Evolutionary conservation across 2,113 vertebrate genomes (phyloP), one percentile per base, ranked within the genome.

Genomic region (Conger conger): DNA sequence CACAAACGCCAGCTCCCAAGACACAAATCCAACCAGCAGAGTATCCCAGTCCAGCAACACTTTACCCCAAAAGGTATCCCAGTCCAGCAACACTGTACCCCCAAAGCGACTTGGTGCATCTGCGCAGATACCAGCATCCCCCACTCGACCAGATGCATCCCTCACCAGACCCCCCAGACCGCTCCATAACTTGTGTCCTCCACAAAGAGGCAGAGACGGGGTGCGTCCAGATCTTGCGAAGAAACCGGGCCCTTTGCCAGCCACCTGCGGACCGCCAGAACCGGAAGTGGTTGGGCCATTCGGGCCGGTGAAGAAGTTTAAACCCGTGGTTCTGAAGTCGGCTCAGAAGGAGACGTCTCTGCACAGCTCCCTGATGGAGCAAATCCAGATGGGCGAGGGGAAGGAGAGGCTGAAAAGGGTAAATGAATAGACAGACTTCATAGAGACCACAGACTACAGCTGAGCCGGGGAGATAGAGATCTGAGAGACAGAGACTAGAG

Each of bases 321-420:
- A 92, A 76, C 96, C 97, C 1, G 91, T 99, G 0, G 40, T 95
- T 83, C 94, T 93, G 86, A 97, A 92, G 90, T 95, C 96, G 0
- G 54, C 95, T 79, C 96, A 96, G 17, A 97, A 96, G 90, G 97
- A 99, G 16, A 94, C 92, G 0, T 96, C 95, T 2, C 89, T 98
- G 78, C 98, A 99, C 91, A 95, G 94, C 76, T 94, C 93, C 37
- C 94, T 99, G 53, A 99, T 99, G 98, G 96, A 97, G 87, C 97
- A 97, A 42, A 99, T 99, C 92, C 97, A 98, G 88, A 93, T 94
- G 0, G 93, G 89, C 0, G 96, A 95, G 20, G 96, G 95, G 87
- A 97, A 92, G 85, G 96, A 96, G 17, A 91, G 90, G 16, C 96
- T 99, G n/a, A 95, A 93, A 84, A 99, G 97, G 97, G 98, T 98